Evolutionary conservation across 2,888 invertebrate species (phyloP), one percentile per base, ranked within the genome.

Genomic region (Chrysotoxum bicinctum): DNA sequence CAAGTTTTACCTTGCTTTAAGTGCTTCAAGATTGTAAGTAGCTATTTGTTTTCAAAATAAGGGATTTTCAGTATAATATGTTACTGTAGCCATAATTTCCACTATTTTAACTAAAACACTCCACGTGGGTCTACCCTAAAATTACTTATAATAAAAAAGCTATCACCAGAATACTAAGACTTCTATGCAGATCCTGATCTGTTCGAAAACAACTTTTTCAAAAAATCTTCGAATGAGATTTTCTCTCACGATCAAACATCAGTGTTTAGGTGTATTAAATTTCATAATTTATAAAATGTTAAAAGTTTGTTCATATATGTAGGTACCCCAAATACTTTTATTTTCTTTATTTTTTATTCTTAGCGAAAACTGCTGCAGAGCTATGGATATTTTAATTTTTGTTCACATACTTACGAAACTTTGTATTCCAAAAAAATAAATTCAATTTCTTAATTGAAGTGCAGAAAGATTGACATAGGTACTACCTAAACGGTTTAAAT

Each of bases 221-320:
- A n/a, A 56, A 35, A 64, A 35, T 56, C 23, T 32, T 43, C 32
- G 35, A 37, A 54, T 40, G 37, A 73, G 16, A 40, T 32, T 12
- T 64, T 32, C 26, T 45, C 69, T 45, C 14, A 19, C 50, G 37
- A 26, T 35, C n/a, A 16, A n/a, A 21, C 64, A 37, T 16, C 32
- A 37, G n/a, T 48, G 45, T 75, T 62, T 56, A n/a, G 43, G 48
- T 81, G 81, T 75, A 81, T 75, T 76, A 66, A 52, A 72, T 82
- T 82, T 82, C 76, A 72, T 66, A 76, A 40, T 64, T 62, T 72
- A 40, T 66, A 50, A 8, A 62, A 40, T 30, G 30, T 50, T 50
- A 10, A 30, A 37, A 45, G 14, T 68, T 19, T 45, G 12, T 16
- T 32, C 54, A 32, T 58, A 12, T 75, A 64, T 32, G n/a, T n/a